Evolutionary conservation across 2,797 vertebrate genomes (phyloP).

Genomic region (Momotus momota): DNA sequence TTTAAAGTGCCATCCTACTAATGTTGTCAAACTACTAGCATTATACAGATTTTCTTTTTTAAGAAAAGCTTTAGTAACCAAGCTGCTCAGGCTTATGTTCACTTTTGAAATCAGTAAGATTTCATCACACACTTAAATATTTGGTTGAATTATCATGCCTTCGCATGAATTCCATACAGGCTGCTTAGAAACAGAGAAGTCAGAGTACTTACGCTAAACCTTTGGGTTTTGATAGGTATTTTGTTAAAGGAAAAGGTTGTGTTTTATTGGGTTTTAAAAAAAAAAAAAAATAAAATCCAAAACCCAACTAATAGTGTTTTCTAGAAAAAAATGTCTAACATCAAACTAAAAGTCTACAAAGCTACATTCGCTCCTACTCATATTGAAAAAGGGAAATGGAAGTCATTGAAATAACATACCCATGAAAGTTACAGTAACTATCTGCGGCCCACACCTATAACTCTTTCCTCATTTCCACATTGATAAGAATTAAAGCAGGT

Average conservation of each 20-base stretch:
- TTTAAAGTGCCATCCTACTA: background rate
- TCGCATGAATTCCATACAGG: background rate
- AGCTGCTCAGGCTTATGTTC: background rate
- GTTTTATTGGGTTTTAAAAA: fast-evolving
- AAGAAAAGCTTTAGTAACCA: background rate
- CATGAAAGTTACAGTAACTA: background rate
- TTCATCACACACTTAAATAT: background rate
- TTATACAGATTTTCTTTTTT: background rate
- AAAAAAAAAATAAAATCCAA: no score
- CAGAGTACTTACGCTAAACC: background rate
- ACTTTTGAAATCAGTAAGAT: background rate
- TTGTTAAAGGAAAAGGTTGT: background rate
- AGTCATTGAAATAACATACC: background rate
- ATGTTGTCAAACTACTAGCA: background rate
- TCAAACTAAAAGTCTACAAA: background rate
- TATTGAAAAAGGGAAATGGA: fast-evolving
- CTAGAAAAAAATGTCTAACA: background rate
- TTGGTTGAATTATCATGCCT: background rate
- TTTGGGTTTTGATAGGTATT: background rate
- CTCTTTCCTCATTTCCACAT: background rate
- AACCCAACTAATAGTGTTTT: background rate
- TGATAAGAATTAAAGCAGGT: background rate
- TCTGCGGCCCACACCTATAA: fast-evolving
- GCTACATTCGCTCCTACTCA: background rate
- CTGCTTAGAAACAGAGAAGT: background rate